A percentile compares a stretch with the other conserved stretches of the same genome.
phyloP scores from a whole-genome alignment of 2,888 invertebrate species.

The Lasioglossum calceatum region DNA sequence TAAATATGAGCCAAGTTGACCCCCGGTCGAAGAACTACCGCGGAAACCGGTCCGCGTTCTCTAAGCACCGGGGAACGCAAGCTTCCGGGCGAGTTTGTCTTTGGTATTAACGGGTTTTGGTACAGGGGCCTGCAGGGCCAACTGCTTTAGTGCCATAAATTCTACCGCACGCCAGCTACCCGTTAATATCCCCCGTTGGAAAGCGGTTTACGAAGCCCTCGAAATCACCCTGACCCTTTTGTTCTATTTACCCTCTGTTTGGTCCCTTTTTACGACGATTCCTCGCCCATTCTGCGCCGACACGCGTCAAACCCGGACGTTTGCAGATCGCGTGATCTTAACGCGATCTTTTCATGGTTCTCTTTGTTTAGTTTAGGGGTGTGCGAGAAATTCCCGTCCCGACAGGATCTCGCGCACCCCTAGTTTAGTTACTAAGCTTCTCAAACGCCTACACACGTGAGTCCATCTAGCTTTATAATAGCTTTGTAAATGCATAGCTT shows the following conservation, averaged over 20 bases:
- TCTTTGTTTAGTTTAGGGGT: neutral
- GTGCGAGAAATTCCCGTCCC: too few relatives aligned
- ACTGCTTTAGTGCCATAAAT: conserved; percentile 76
- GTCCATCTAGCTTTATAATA: too few relatives aligned
- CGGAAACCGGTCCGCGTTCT: conserved; percentile 40
- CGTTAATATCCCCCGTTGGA: conserved; percentile 76
- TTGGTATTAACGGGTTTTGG: conserved; percentile 77
- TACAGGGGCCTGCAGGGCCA: conserved; percentile 57
- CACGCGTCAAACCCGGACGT: neutral
- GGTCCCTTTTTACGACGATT: neutral
- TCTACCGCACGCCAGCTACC: conserved; percentile 67
- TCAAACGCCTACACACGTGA: too few relatives aligned
- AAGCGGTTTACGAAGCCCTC: conserved; percentile 79
- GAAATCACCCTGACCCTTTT: conserved; percentile 53
- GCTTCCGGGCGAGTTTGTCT: conserved; percentile 78
- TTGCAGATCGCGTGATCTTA: neutral
- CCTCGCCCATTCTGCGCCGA: neutral
- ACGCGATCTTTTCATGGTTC: neutral
- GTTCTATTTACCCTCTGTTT: conserved; percentile 39
- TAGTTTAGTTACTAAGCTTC: neutral
- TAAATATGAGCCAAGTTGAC: conserved; percentile 67
- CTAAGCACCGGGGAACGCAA: conserved; percentile 51
- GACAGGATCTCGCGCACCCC: too few relatives aligned
- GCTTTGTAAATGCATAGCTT: too few relatives aligned
- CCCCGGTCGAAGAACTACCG: conserved; percentile 58